A percentile compares a stretch with the other conserved stretches of the same genome.
Evolutionary conservation across 2,888 invertebrate genomes (phyloP).

Genomic region (Drosophila tanythrix): DNA sequence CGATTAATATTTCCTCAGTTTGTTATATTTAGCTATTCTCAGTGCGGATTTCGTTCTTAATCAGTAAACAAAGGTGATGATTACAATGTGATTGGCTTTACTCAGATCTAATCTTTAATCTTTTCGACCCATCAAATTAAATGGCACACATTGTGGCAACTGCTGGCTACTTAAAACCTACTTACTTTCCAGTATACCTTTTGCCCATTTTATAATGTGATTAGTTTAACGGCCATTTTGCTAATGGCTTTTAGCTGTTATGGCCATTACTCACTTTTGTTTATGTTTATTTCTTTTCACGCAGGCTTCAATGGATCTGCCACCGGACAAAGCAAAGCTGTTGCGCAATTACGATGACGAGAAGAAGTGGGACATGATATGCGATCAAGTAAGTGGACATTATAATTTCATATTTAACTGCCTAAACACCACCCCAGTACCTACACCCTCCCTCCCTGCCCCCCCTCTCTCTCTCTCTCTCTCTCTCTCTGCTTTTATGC

Average conservation of each 20-base stretch:
- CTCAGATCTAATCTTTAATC: background rate
- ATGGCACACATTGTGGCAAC: background rate
- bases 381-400: conserved; percentile 93
- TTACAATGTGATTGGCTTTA: background rate
- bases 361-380: conserved; percentile 99
- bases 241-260: conserved; percentile 44
- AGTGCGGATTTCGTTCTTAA: background rate
- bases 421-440: background rate
- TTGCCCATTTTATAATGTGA: background rate
- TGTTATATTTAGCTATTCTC: background rate
- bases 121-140: background rate
- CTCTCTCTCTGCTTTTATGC: background rate
- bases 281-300: conserved; percentile 81
- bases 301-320: conserved; percentile 99
- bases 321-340: conserved; percentile 99
- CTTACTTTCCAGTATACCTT: background rate
- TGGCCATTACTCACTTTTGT: conserved; percentile 40
- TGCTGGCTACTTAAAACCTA: background rate
- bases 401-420: conserved; percentile 30
- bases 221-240: conserved; percentile 21
- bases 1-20: background rate
- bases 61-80: conserved; percentile 10
- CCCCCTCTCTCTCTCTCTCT: background rate
- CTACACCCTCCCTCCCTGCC: background rate
- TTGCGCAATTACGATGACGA: conserved; percentile 97